phyloP scores from a whole-genome alignment of 2,888 invertebrate genomes.

The Drosophila demipolita region DNA sequence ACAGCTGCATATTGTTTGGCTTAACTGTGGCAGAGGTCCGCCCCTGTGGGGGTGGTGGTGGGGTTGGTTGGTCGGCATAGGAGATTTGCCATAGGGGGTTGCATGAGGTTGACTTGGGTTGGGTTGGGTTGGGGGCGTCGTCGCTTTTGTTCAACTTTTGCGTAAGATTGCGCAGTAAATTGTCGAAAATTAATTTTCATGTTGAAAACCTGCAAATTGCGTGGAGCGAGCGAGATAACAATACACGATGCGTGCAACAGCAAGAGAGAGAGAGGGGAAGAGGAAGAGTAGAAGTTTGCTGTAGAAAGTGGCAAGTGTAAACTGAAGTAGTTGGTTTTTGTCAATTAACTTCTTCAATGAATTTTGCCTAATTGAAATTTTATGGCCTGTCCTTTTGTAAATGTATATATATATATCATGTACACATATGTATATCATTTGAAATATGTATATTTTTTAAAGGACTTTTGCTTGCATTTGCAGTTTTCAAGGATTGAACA shows the following conservation, averaged over 20 bases:
- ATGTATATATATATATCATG: not conserved
- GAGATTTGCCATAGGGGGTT: not conserved
- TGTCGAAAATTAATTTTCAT: constrained; percentile 83
- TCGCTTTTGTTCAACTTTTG: constrained; percentile 81
- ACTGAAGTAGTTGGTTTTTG: constrained; percentile 69
- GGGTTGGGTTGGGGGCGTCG: constrained; percentile 13
- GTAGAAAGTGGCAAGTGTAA: constrained; percentile 32
- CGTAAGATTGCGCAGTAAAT: constrained; percentile 83
- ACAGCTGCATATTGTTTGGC: constrained; percentile 76
- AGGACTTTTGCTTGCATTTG: not conserved
- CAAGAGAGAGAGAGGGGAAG: constrained; percentile 6
- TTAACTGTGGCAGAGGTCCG: constrained; percentile 45
- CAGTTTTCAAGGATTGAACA: not conserved
- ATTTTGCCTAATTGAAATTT: constrained; percentile 83
- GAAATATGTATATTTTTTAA: not conserved
- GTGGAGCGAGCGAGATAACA: constrained; percentile 47
- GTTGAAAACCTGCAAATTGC: constrained; percentile 80
- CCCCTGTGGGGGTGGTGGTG: not conserved
- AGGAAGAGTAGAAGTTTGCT: not conserved
- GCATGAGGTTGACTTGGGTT: not conserved
- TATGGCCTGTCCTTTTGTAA: constrained; percentile 48
- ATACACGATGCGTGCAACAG: not conserved
- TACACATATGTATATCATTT: not conserved
- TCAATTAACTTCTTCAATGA: constrained; percentile 82
- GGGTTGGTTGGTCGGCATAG: not conserved